A percentile compares a stretch with the other conserved stretches of the same genome.
Conservation (phyloP, 2,888 invertebrate species). For the Melanostoma scalare region DNA sequence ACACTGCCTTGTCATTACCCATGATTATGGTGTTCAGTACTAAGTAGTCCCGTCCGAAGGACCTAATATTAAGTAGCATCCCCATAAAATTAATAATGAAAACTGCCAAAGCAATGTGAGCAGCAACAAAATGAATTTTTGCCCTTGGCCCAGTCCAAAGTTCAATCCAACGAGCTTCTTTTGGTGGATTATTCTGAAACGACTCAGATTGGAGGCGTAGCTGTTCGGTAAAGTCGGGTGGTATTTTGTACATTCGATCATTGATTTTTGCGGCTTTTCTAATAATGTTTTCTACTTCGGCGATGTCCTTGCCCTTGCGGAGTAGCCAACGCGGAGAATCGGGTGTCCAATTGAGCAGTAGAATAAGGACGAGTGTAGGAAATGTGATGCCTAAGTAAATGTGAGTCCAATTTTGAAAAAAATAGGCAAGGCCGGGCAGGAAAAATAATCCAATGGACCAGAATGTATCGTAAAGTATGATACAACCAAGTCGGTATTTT, state of each 20-base stretch:
- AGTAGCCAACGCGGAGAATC: conserved; percentile 82
- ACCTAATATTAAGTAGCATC: conserved; percentile 82
- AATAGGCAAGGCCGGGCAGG: conserved; percentile 80
- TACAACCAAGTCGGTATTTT: conserved; percentile 79
- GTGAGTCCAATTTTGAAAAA: conserved; percentile 81
- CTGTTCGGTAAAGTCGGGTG: conserved; percentile 78
- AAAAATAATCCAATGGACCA: conserved; percentile 82
- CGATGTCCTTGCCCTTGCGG: conserved; percentile 77
- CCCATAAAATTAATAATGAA: conserved; percentile 82
- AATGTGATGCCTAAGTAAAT: conserved; percentile 82
- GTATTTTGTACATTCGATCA: conserved; percentile 78
- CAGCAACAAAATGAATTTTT: conserved; percentile 79
- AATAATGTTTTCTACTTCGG: conserved; percentile 79
- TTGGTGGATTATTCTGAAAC: conserved; percentile 76
- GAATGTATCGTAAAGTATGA: conserved; percentile 82
- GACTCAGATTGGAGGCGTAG: conserved; percentile 77
- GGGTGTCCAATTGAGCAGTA: conserved; percentile 81
- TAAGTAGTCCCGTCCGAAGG: conserved; percentile 81
- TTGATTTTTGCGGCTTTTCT: conserved; percentile 80
- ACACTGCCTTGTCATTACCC: conserved; percentile 77
- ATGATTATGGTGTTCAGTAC: conserved; percentile 81
- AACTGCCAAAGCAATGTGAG: conserved; percentile 80
- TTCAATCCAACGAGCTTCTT: conserved; percentile 78
- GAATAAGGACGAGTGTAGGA: conserved; percentile 80
- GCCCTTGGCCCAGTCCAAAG: conserved; percentile 80